These are phyloP conservation scores for Parnassius glacialis DNA, from an alignment of 2,888 invertebrate species.

Conservation along the genomic window DNA sequence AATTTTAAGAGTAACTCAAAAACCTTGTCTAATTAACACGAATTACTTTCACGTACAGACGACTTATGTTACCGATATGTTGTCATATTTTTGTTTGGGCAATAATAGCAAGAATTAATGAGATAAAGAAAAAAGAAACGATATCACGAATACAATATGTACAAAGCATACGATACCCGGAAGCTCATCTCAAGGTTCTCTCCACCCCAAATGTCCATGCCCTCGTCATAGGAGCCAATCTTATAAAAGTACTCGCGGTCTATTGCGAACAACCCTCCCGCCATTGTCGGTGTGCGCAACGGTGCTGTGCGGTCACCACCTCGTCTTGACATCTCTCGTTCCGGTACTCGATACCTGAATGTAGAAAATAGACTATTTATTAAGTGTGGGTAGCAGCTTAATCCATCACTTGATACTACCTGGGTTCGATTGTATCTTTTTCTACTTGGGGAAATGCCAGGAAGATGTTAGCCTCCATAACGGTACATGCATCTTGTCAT, in stretches of 20 bases:
- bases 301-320: conserved; percentile 96
- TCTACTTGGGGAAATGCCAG: too few species aligned
- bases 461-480: too few species aligned
- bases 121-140: not conserved
- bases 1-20: too few species aligned
- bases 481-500: too few species aligned
- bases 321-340: conserved; percentile 96
- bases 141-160: not conserved
- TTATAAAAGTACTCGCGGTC: conserved; percentile 98
- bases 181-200: conserved; percentile 98
- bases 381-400: too few species aligned
- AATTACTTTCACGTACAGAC: too few species aligned
- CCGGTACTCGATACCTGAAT: conserved; percentile 96
- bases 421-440: too few species aligned
- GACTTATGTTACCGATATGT: too few species aligned
- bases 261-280: conserved; percentile 97
- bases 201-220: conserved; percentile 99
- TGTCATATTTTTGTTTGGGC: too few species aligned
- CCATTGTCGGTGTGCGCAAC: conserved; percentile 98
- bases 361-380: not conserved
- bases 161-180: conserved; percentile 84
- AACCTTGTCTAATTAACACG: too few species aligned
- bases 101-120: too few species aligned
- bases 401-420: too few species aligned
- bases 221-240: conserved; percentile 98